A percentile compares a stretch with the other conserved stretches of the same genome.
phyloP scores from a whole-genome alignment of 2,113 vertebrate species.

The Oreocharis arfaki region DNA sequence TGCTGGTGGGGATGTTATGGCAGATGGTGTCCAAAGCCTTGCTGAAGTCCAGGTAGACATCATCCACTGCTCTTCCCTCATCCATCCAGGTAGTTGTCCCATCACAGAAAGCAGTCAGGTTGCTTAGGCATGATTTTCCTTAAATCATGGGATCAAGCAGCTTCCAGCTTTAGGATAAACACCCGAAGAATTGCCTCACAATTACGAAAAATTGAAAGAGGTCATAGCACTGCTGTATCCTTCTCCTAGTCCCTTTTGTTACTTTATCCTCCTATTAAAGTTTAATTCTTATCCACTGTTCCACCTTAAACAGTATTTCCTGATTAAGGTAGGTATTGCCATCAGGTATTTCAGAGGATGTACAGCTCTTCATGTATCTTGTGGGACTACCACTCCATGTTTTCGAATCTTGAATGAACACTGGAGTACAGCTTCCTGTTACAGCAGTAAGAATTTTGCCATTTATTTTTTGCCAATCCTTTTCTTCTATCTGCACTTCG shows the following conservation, averaged over 20 bases:
- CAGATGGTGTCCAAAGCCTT: neutral
- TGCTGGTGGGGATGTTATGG: neutral
- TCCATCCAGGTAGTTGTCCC: neutral
- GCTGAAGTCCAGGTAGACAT: neutral
- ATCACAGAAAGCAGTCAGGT: neutral
- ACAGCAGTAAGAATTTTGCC: neutral
- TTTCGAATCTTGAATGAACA: neutral
- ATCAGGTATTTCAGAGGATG: neutral
- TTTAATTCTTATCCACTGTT: neutral
- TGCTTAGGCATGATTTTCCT: neutral
- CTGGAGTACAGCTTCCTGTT: neutral
- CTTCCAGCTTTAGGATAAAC: neutral
- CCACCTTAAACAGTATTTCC: neutral
- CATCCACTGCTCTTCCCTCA: neutral
- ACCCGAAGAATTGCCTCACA: neutral
- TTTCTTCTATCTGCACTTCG: neutral
- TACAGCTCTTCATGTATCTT: neutral
- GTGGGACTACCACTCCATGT: fast-evolving
- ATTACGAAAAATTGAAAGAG: neutral
- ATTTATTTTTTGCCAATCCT: neutral
- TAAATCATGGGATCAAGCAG: neutral
- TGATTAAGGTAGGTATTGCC: neutral
- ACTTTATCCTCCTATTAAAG: neutral
- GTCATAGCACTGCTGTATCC: neutral
- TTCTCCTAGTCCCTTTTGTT: neutral